phyloP scores from a whole-genome alignment of 2,113 vertebrate genomes.

The Chaetura pelagica region DNA sequence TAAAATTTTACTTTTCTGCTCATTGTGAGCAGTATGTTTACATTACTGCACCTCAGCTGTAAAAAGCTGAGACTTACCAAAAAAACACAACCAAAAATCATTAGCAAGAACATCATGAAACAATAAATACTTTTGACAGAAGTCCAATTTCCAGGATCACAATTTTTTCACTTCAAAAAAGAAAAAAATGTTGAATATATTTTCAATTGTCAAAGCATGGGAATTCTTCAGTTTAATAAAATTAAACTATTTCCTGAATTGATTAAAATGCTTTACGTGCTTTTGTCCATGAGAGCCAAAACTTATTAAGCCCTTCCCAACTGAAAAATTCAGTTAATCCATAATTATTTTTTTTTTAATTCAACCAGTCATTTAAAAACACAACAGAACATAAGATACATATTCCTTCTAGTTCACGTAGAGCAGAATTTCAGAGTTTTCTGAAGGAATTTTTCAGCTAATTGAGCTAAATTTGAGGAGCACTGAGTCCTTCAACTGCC shows the following conservation, averaged over 20 bases:
- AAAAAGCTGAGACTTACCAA: not conserved
- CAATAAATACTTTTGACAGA: not conserved
- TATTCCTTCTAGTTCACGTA: not conserved
- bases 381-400: not conserved
- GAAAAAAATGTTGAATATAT: not conserved
- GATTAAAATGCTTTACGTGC: not conserved
- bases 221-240: not conserved
- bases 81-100: not conserved
- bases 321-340: not conserved
- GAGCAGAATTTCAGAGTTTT: not conserved
- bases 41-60: not conserved
- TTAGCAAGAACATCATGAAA: not conserved
- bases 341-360: not conserved
- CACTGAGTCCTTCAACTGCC: not conserved
- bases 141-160: not conserved
- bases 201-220: not conserved
- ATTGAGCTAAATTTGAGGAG: not conserved
- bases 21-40: not conserved
- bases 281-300: not conserved
- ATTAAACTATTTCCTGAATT: not conserved
- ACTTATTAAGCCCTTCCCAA: not conserved
- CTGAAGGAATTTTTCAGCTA: not conserved
- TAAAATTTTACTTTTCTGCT: not conserved
- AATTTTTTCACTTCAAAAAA: not conserved
- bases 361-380: not conserved